These are phyloP conservation scores for Eupithecia centaureata DNA, from an alignment of 2,888 invertebrate genomes.

Conservation along the genomic window DNA sequence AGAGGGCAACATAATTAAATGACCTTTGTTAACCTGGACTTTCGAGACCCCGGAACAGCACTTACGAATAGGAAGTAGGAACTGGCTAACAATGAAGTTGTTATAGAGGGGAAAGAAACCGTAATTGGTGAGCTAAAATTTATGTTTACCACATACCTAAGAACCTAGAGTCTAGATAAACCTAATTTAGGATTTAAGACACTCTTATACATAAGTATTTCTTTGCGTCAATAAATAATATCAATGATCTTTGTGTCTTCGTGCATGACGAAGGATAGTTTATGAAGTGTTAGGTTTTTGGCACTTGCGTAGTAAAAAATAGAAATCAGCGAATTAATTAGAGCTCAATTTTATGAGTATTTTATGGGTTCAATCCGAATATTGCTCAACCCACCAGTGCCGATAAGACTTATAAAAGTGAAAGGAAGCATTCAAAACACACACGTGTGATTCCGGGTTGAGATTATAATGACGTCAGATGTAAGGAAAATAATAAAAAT, in stretches of 20 bases:
- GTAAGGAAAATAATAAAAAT: not conserved
- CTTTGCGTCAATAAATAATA: too few species aligned
- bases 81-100: slow-evolving; percentile 33
- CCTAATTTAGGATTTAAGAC: too few species aligned
- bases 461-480: slow-evolving; percentile 7
- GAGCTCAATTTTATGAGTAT: not conserved
- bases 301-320: too few species aligned
- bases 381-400: not conserved
- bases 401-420: slow-evolving; percentile 2
- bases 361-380: slow-evolving; percentile 6
- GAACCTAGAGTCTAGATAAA: too few species aligned
- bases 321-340: slow-evolving; percentile 13
- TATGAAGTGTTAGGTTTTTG: too few species aligned
- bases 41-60: slow-evolving; percentile 38
- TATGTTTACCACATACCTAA: too few species aligned
- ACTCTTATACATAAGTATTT: too few species aligned
- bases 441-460: not conserved
- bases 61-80: slow-evolving; percentile 40
- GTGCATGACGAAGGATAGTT: too few species aligned
- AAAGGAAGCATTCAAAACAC: slow-evolving; percentile 4
- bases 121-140: slow-evolving; percentile 22
- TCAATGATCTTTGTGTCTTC: too few species aligned
- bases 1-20: slow-evolving; percentile 39
- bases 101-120: slow-evolving; percentile 26
- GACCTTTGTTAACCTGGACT: slow-evolving; percentile 39